Percentiles rank a stretch among this genome's conserved stretches.
Evolutionary conservation across 2,113 vertebrate genomes (phyloP).

Genomic region (Plestiodon gilberti): DNA sequence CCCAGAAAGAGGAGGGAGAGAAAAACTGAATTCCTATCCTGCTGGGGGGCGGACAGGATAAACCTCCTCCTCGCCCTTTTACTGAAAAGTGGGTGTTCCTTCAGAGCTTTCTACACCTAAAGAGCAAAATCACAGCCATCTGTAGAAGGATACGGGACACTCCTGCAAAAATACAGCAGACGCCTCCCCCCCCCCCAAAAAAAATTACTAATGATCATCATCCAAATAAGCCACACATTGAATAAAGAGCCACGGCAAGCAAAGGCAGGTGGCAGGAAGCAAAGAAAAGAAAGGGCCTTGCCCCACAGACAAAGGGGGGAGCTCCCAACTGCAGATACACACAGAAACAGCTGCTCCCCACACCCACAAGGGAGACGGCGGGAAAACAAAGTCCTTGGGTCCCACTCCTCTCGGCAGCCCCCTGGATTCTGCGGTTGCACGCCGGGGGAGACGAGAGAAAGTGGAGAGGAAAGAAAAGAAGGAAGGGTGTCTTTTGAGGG

Average conservation of each 20-base stretch:
- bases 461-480: not conserved
- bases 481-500: not conserved
- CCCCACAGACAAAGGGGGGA: not conserved
- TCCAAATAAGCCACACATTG: not conserved
- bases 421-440: not conserved
- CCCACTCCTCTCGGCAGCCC: not conserved
- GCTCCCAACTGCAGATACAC: not conserved
- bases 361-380: not conserved
- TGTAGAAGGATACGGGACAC: no score
- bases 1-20: not conserved
- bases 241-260: not conserved
- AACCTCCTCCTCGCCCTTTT: not conserved
- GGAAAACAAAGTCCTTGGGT: not conserved
- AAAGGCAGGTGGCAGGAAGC: not conserved
- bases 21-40: not conserved
- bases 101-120: no score
- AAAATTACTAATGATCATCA: not conserved
- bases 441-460: not conserved
- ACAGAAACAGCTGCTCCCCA: conserved; percentile 1
- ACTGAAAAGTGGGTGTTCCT: not conserved
- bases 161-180: not conserved
- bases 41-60: not conserved
- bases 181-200: not conserved
- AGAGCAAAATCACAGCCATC: not conserved
- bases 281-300: not conserved